Conservation (phyloP, 2,888 invertebrate species). For the Atethmia centrago region DNA sequence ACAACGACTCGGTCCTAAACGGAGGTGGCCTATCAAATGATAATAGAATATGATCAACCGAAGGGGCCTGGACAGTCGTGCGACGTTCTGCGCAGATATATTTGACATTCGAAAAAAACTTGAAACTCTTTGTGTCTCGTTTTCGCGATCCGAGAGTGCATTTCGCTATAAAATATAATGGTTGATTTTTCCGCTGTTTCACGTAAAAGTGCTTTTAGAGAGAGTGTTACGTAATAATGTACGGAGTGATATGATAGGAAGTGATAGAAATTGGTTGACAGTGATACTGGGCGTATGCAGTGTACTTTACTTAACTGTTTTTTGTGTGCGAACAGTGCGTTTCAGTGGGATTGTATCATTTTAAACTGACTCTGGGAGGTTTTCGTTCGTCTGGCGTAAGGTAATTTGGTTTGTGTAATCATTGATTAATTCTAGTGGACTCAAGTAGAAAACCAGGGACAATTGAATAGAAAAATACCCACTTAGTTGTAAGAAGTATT, state of each 20-base stretch:
- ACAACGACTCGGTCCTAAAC: constrained; percentile 83
- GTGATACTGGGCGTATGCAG: constrained; percentile 46
- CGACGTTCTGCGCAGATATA: constrained; percentile 81
- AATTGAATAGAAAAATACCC: not conserved
- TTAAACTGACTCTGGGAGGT: constrained; percentile 23
- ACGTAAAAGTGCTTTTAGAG: constrained; percentile 68
- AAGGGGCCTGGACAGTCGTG: constrained; percentile 86
- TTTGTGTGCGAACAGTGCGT: constrained; percentile 31
- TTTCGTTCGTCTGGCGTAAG: constrained; percentile 20
- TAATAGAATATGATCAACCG: constrained; percentile 82
- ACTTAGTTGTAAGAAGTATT: not conserved
- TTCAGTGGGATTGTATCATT: constrained; percentile 40
- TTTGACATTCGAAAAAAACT: constrained; percentile 67
- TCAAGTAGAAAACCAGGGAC: not conserved
- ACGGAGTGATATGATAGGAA: constrained; percentile 66
- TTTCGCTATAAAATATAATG: constrained; percentile 77
- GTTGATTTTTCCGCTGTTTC: constrained; percentile 67
- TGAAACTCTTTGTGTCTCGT: constrained; percentile 43
- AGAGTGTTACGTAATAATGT: constrained; percentile 69
- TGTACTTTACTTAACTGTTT: constrained; percentile 47
- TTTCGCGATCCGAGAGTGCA: constrained; percentile 70
- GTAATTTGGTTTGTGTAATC: constrained; percentile 22
- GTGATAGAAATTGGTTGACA: constrained; percentile 54
- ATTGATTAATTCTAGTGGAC: constrained; percentile 7
- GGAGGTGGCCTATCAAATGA: constrained; percentile 89